phyloP scores from a whole-genome alignment of 1,140 invertebrate species.

The Anastatus disparis region DNA sequence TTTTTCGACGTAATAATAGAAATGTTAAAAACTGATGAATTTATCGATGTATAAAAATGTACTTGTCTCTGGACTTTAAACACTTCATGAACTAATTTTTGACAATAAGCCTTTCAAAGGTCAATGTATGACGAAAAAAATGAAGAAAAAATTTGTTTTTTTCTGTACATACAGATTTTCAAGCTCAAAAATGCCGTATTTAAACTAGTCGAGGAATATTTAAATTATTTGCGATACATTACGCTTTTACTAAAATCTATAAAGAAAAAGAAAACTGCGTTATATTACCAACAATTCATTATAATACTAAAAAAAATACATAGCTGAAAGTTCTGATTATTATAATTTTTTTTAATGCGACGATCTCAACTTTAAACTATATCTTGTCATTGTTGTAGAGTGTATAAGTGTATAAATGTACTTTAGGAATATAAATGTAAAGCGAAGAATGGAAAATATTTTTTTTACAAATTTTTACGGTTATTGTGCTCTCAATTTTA shows the following conservation, averaged over 20 bases:
- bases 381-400: slow-evolving; percentile 1
- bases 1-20: no score
- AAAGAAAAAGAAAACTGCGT: no score
- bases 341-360: no score
- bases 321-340: no score
- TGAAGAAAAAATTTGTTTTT: not conserved
- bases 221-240: no score
- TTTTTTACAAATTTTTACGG: slow-evolving; percentile 20
- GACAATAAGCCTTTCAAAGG: slow-evolving; percentile 6
- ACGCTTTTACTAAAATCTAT: no score
- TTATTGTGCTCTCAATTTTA: not conserved
- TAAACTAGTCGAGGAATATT: no score
- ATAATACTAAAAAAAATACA: no score
- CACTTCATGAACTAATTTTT: not conserved
- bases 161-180: not conserved
- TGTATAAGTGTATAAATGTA: slow-evolving; percentile 4
- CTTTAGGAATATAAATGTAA: slow-evolving; percentile 10
- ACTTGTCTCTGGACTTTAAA: not conserved
- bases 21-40: no score
- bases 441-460: slow-evolving; percentile 6
- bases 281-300: no score
- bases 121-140: not conserved
- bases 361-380: slow-evolving; percentile 3
- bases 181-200: not conserved
- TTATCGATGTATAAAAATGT: no score